These are phyloP conservation scores for Chrysochloris asiatica DNA, from an alignment of 2,113 vertebrate genomes.

Conservation along the genomic window DNA sequence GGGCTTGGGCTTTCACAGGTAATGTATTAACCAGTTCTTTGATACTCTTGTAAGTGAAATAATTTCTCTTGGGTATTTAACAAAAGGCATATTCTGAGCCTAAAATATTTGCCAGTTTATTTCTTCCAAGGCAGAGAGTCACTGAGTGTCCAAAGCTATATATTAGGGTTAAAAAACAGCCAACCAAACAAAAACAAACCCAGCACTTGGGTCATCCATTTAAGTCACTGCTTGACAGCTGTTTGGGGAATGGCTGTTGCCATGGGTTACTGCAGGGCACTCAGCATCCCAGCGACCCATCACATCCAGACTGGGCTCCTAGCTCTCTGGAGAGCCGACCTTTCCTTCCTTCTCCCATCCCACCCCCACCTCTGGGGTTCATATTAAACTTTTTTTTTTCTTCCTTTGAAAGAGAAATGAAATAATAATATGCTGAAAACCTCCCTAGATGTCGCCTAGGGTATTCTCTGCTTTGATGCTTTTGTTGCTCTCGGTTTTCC, in stretches of 20 bases:
- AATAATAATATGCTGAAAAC: slow-evolving; percentile 49
- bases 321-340: slow-evolving; percentile 68
- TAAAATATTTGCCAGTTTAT: slow-evolving; percentile 62
- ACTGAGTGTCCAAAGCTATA: slow-evolving; percentile 39
- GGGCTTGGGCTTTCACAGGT: slow-evolving; percentile 49
- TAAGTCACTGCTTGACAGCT: slow-evolving; percentile 83
- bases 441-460: neutral
- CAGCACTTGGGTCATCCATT: slow-evolving; percentile 76
- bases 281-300: slow-evolving; percentile 62
- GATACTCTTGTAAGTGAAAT: slow-evolving; percentile 13
- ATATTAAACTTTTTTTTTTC: slow-evolving; percentile 36
- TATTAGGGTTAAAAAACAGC: slow-evolving; percentile 73
- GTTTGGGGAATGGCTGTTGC: slow-evolving; percentile 78
- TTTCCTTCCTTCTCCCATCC: slow-evolving; percentile 37
- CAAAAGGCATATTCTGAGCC: slow-evolving; percentile 54
- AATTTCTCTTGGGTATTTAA: slow-evolving; percentile 59
- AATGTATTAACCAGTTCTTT: slow-evolving; percentile 45
- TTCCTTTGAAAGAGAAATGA: slow-evolving; percentile 49
- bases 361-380: neutral
- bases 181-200: slow-evolving; percentile 76
- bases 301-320: slow-evolving; percentile 60
- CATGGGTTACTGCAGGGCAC: slow-evolving; percentile 78
- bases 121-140: slow-evolving; percentile 57
- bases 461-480: slow-evolving; percentile 20
- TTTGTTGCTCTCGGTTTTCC: slow-evolving; percentile 34